Base-by-base conservation (phyloP, 2,888 invertebrate genomes). In the Spodoptera exigua region DNA sequence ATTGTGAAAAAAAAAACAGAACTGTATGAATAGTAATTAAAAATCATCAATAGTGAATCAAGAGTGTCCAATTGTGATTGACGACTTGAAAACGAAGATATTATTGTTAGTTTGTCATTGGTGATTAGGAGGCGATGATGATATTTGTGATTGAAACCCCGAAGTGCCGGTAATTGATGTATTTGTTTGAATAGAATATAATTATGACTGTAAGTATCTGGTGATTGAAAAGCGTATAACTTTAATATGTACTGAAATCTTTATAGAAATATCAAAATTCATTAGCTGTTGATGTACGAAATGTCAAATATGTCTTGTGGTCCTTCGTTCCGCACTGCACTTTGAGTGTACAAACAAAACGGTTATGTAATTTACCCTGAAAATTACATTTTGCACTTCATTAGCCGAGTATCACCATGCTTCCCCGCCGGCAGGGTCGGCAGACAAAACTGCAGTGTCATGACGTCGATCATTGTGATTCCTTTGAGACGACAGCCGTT, bases 401-500 rank as follows among this genome's bases (percentile, higher is more conserved):
- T 67, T 58, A 66, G 21, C 4, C 11, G 32, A 39, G 40, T 66
- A 72, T 66, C 59, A 65, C 48, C 61, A 13, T 46, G 67, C 62
- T 52, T 59, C 56, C 47, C 68, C 10, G 13, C 5, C 10, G 16
- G 21, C 35, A 45, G 69, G 70, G 62, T 52, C 61, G 56, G 74
- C 71, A 61, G 79, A 81, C 46, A 48, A 85, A 79, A 81, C 80
- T 83, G 82, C 82, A 77, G 78, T 60, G 83, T 94, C 94, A 93
- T 83, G 84, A 76, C 82, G 89, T 89, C 89, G 84, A 90, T 93
- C 93, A 93, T 86, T 87, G 89, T 88, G 85, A 88, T 89, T 87
- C 89, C 84, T 89, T 89, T 90, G 89, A 91, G 89, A 86, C 87
- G 92, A 90, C 91, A 89, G 88, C 83, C 85, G 80, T 84, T 87